These are phyloP conservation scores for Forbesichthys papilliferus DNA, from an alignment of 2,113 vertebrate species.

Conservation along the genomic window DNA sequence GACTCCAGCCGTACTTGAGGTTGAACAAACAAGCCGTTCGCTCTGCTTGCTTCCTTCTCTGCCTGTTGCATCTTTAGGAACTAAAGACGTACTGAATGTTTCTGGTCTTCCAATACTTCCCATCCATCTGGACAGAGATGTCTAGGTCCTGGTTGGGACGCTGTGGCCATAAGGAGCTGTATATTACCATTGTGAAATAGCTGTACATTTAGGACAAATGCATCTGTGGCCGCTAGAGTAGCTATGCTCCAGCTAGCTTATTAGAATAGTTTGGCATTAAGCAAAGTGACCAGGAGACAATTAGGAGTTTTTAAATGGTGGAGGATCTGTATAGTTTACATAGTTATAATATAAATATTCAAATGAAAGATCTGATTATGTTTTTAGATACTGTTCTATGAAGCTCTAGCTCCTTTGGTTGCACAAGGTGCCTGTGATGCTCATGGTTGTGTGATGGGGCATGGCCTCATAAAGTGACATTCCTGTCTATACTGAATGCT, in stretches of 20 bases:
- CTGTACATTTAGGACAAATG: slow-evolving; percentile 10
- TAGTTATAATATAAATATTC: slow-evolving; percentile 21
- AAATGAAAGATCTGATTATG: slow-evolving; percentile 14
- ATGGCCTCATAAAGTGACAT: slow-evolving; percentile 58
- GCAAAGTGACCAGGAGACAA: slow-evolving; percentile 31
- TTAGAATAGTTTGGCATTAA: slow-evolving; percentile 36
- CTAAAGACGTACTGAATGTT: slow-evolving; percentile 45
- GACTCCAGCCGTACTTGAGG: slow-evolving; percentile 69
- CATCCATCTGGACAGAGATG: slow-evolving; percentile 31
- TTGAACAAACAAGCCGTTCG: slow-evolving; percentile 71
- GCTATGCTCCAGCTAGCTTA: slow-evolving; percentile 25
- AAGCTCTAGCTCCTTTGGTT: not conserved
- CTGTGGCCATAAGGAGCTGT: slow-evolving; percentile 38
- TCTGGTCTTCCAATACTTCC: slow-evolving; percentile 34
- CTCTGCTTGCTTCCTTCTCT: slow-evolving; percentile 53
- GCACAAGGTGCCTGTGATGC: slow-evolving; percentile 27
- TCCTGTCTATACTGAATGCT: slow-evolving; percentile 68
- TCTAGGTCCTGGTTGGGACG: slow-evolving; percentile 22
- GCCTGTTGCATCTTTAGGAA: slow-evolving; percentile 59
- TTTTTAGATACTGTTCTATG: slow-evolving; percentile 19
- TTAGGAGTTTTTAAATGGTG: slow-evolving; percentile 42
- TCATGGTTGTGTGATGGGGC: slow-evolving; percentile 45
- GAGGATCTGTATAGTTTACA: slow-evolving; percentile 35
- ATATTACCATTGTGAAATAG: slow-evolving; percentile 37
- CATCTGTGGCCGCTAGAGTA: slow-evolving; percentile 10